A percentile compares a stretch with the other conserved stretches of the same genome.
phyloP scores from a whole-genome alignment of 2,888 invertebrate species.

The Tenodera sinensis region DNA sequence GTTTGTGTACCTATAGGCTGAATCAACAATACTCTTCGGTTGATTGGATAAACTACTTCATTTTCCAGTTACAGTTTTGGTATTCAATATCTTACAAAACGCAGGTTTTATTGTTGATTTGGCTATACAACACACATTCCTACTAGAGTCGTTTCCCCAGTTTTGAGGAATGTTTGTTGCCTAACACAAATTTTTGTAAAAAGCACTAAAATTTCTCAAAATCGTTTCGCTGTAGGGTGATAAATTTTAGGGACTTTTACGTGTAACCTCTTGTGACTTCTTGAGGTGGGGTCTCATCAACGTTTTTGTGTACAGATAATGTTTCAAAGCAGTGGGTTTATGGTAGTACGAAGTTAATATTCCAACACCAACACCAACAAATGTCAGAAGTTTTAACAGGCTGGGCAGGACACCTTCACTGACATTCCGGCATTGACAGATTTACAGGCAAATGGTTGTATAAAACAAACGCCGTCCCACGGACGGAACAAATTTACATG shows the following conservation, averaged over 20 bases:
- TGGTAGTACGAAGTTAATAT: background rate
- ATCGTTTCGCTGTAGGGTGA: background rate
- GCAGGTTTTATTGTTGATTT: background rate
- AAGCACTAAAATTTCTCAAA: background rate
- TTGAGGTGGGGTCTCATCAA: background rate
- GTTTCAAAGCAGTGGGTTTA: background rate
- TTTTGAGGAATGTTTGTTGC: background rate
- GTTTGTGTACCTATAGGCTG: too few relatives aligned
- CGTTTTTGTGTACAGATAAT: background rate
- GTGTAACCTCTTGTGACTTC: background rate
- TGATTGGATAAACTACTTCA: too few relatives aligned
- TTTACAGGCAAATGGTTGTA: background rate
- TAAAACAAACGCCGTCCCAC: background rate
- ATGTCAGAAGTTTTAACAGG: background rate
- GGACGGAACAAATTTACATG: background rate
- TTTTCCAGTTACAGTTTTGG: too few relatives aligned
- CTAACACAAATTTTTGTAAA: background rate
- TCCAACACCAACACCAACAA: background rate
- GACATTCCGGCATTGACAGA: background rate
- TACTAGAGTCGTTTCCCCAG: background rate
- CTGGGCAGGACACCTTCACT: background rate
- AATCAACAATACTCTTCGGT: too few relatives aligned
- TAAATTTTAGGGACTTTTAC: background rate
- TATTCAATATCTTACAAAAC: too few relatives aligned
- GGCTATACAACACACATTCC: background rate